Evolutionary conservation across 2,113 vertebrate genomes (phyloP).

Genomic region (Esox niger): DNA sequence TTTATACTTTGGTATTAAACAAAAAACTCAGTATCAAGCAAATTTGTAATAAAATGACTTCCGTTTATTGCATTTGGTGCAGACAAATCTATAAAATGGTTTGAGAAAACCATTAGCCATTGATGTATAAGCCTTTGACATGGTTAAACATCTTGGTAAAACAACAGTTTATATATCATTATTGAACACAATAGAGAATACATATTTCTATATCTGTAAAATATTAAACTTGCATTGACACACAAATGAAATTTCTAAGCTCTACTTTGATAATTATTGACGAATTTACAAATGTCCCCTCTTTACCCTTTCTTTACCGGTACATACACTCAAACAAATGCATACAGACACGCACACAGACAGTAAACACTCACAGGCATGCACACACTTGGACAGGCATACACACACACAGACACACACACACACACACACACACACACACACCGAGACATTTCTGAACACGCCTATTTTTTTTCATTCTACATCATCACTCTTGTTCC

Average conservation of each 20-base stretch:
- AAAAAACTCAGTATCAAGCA: conserved; percentile 18
- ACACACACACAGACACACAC: conserved; percentile 31
- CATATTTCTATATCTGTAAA: conserved; percentile 50
- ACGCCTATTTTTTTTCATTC: conserved; percentile 56
- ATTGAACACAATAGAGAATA: conserved; percentile 70
- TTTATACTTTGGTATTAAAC: not conserved
- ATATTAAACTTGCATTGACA: conserved; percentile 64
- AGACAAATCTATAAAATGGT: conserved; percentile 85
- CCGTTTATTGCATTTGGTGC: conserved; percentile 90
- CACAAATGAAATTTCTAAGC: conserved; percentile 76
- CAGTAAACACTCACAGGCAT: conserved; percentile 19
- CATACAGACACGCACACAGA: conserved; percentile 61
- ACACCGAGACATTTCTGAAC: conserved; percentile 5
- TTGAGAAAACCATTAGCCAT: conserved; percentile 80
- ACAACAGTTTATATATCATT: conserved; percentile 70
- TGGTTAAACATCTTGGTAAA: conserved; percentile 62
- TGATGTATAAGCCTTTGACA: conserved; percentile 83
- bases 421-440: conserved; percentile 7
- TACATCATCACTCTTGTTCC: conserved; percentile 65
- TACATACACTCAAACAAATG: conserved; percentile 18
- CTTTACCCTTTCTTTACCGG: conserved; percentile 26
- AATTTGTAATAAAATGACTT: conserved; percentile 85
- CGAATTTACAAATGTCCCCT: conserved; percentile 72
- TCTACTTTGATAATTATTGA: conserved; percentile 70
- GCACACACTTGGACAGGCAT: conserved; percentile 1